phyloP scores from a whole-genome alignment of 2,888 invertebrate genomes.

The Halictus quadricinctus region DNA sequence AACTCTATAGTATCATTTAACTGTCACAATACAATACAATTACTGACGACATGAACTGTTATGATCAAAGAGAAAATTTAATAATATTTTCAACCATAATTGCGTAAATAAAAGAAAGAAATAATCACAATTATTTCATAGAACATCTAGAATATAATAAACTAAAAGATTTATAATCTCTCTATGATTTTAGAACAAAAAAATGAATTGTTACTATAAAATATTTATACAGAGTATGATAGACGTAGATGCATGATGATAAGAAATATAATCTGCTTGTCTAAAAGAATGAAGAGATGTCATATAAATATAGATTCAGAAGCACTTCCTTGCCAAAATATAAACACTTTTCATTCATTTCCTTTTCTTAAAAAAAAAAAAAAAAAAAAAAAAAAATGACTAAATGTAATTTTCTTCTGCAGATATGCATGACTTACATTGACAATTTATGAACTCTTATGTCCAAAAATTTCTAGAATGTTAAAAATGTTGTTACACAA shows the following conservation, averaged over 20 bases:
- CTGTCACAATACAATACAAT: conserved; percentile 15
- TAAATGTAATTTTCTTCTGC: not conserved
- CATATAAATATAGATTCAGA: not conserved
- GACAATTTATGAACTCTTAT: not conserved
- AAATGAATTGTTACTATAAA: not conserved
- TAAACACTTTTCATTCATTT: not conserved
- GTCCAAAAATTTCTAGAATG: not conserved
- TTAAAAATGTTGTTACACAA: not conserved
- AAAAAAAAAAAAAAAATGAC: not conserved
- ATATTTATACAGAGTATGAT: conserved; percentile 1
- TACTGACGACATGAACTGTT: conserved; percentile 14
- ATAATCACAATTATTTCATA: not conserved
- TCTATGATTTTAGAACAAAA: not conserved
- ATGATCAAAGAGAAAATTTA: not conserved
- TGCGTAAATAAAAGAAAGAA: not conserved
- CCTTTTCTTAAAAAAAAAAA: not conserved
- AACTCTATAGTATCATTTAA: not conserved
- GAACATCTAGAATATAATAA: not conserved
- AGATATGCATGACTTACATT: not conserved
- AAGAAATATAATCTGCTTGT: not conserved
- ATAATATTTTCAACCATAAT: not conserved
- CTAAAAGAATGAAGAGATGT: not conserved
- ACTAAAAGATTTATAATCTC: not conserved
- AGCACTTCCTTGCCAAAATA: not conserved
- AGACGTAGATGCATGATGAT: not conserved